Conservation (phyloP, 2,797 vertebrate species). For the Pteropus rufus region DNA sequence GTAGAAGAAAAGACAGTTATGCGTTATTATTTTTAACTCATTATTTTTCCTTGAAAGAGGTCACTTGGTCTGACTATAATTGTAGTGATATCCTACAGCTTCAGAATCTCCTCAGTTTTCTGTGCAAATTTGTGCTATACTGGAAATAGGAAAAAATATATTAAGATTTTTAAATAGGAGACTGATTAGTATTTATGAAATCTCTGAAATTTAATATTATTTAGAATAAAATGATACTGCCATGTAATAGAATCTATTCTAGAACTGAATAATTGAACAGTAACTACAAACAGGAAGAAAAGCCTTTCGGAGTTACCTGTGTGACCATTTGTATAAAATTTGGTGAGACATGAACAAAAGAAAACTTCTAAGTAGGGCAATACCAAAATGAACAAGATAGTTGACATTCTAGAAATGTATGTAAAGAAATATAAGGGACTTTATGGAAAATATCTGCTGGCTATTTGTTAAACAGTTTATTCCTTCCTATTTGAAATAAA, state of each 20-base stretch:
- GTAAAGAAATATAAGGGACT: conserved; percentile 7
- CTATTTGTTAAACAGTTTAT: conserved; percentile 29
- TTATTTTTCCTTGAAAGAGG: conserved; percentile 35
- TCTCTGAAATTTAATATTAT: conserved; percentile 9
- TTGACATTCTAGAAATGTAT: not conserved
- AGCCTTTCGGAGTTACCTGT: not conserved
- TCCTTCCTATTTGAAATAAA: conserved; percentile 8
- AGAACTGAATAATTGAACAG: not conserved
- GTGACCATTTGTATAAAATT: not conserved
- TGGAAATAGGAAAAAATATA: not conserved
- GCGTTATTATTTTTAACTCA: conserved; percentile 43
- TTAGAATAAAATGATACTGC: not conserved
- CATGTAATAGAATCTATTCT: not conserved
- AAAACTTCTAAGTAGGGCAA: not conserved
- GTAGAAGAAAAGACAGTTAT: not conserved
- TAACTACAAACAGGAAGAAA: not conserved
- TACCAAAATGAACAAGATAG: conserved; percentile 25
- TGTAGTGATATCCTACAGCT: not conserved
- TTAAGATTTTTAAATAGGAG: not conserved
- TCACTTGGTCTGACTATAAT: conserved; percentile 12
- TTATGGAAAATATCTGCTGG: conserved; percentile 12
- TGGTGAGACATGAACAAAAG: conserved; percentile 16
- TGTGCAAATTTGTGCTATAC: not conserved
- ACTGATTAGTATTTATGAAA: conserved; percentile 13
- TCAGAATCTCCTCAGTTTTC: not conserved